Evolutionary conservation across 2,113 vertebrate species (phyloP), one percentile per base, ranked within the genome.

Genomic region (Muscicapa adusta): DNA sequence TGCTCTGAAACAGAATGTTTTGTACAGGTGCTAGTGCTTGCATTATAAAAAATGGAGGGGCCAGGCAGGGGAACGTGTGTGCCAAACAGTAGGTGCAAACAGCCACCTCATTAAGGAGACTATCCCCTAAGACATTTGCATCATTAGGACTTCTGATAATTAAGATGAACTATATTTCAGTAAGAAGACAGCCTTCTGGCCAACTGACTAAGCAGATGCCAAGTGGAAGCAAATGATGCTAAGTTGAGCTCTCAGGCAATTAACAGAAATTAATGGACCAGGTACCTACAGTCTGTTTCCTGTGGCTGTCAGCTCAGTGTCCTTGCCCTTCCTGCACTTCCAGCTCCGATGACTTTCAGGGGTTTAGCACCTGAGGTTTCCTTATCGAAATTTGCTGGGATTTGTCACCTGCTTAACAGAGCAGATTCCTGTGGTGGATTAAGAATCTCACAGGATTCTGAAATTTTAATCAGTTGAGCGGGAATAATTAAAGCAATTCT

Each of bases 191-290:
- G 58, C 58, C 50, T 95, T 95, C 85, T 93, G 70, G 93, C 62
- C 82, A 91, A 68, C 81, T 94, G 85, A 94, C 88, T 95, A 79
- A 95, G 88, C 90, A 96, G 90, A 73, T 96, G 90, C 66, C 58
- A 85, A 72, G 71, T 93, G 74, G 82, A 94, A 88, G 85, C 54
- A 85, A 94, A 87, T 78, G 77, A 91, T 78, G 82, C 77, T 47
- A 86, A 76, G 74, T 11, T 76, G 70, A 79, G 58, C 54, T 93
- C 78, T 94, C 45, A 73, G 62, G 81, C 81, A 88, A 72, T 94
- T 96, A 95, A 79, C 54, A 66, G 50, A 88, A 95, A 95, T 91
- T 94, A 95, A 96, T 96, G 62, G 92, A 88, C 58, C 93, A 79
- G 62, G 67, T 96, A 83, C 33, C 67, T 76, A 4, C 93, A 95